Evolutionary conservation across 2,888 invertebrate genomes (phyloP).

Genomic region (Stegana nigrithorax): DNA sequence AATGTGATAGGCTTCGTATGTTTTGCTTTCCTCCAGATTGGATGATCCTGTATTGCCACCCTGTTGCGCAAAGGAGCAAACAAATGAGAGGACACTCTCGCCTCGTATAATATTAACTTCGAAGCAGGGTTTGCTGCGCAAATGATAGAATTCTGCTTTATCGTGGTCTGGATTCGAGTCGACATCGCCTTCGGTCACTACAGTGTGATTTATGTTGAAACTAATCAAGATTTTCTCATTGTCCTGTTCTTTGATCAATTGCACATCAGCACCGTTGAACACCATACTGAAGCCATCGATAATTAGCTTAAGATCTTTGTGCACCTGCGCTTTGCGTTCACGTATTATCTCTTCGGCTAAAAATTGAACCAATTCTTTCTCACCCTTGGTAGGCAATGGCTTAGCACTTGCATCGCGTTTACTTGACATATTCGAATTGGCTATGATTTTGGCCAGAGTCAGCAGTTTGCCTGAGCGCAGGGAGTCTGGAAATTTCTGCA

Average conservation of each 20-base stretch:
- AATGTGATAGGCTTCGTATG: constrained; percentile 30
- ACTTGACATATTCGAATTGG: not conserved
- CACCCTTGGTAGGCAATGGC: constrained; percentile 1
- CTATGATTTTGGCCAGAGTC: not conserved
- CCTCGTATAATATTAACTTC: constrained; percentile 34
- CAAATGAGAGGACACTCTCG: constrained; percentile 30
- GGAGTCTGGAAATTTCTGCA: not conserved
- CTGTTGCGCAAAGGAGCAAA: constrained; percentile 32
- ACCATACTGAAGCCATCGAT: constrained; percentile 28
- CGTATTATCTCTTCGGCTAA: constrained; percentile 35
- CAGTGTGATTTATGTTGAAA: constrained; percentile 40
- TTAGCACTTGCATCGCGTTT: constrained; percentile 5
- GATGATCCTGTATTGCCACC: constrained; percentile 14
- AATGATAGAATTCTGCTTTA: constrained; percentile 4
- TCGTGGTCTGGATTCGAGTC: constrained; percentile 14
- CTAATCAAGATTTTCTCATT: constrained; percentile 30
- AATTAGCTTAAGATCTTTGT: constrained; percentile 25
- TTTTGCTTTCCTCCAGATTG: not conserved
- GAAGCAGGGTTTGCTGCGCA: constrained; percentile 38
- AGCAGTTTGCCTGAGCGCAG: no score
- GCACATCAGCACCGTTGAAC: constrained; percentile 32
- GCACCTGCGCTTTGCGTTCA: constrained; percentile 35
- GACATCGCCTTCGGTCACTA: constrained; percentile 9
- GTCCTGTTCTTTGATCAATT: constrained; percentile 22
- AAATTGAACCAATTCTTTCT: constrained; percentile 32